Percentiles rank a stretch among this genome's conserved stretches.
These are phyloP conservation scores for Ips typographus DNA, from an alignment of 1,140 invertebrate genomes.

Conservation along the genomic window DNA sequence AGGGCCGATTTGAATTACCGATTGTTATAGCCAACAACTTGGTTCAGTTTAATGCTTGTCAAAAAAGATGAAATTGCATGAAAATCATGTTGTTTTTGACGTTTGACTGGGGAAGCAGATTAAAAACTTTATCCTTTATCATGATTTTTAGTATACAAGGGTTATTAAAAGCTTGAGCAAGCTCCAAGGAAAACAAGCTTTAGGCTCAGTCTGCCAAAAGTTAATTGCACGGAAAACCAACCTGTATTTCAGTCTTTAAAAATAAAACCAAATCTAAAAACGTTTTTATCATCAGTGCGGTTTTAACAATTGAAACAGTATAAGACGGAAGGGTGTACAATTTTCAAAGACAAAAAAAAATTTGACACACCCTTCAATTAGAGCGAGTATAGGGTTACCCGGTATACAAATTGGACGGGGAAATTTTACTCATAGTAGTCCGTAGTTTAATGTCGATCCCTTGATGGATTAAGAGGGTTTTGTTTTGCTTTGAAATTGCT, in stretches of 20 bases:
- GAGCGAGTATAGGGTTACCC: conserved; percentile 17
- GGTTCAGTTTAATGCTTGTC: too few relatives aligned
- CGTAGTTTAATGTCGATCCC: too few relatives aligned
- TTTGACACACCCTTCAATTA: conserved; percentile 24
- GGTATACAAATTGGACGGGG: conserved; percentile 10
- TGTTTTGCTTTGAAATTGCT: background rate
- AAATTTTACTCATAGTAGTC: too few relatives aligned
- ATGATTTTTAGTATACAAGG: background rate
- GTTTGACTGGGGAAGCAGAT: too few relatives aligned
- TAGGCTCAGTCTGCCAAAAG: background rate
- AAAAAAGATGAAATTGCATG: too few relatives aligned
- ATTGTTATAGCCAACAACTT: too few relatives aligned
- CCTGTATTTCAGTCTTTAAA: background rate
- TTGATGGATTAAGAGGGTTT: background rate
- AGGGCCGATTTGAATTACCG: too few relatives aligned
- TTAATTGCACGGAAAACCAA: background rate
- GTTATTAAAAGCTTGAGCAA: background rate
- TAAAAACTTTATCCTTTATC: too few relatives aligned
- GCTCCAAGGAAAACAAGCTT: background rate
- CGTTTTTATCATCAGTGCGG: background rate
- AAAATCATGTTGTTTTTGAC: too few relatives aligned
- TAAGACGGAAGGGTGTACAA: conserved; percentile 10
- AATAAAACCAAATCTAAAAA: background rate
- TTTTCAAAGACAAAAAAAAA: conserved; percentile 23
- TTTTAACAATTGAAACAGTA: conserved; percentile 18